These are phyloP conservation scores for Carpatolechia fugitivella DNA, from an alignment of 2,888 invertebrate genomes.

Conservation along the genomic window DNA sequence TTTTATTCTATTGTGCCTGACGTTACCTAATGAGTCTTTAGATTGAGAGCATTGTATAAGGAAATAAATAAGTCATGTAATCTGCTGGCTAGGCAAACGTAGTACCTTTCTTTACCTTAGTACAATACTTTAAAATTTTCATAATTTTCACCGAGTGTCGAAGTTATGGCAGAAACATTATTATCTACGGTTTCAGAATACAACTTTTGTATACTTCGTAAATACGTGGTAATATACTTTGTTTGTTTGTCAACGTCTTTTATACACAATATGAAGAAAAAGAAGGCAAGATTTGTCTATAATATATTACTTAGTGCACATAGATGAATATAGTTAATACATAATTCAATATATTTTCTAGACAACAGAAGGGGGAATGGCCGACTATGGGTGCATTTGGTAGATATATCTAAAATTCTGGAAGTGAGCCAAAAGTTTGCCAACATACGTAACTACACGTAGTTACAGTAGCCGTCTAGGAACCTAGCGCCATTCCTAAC, in stretches of 20 bases:
- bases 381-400: slow-evolving; percentile 48
- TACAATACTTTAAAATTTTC: no score
- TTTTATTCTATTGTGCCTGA: slow-evolving; percentile 13
- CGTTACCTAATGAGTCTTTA: neutral
- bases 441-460: slow-evolving; percentile 28
- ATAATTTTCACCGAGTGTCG: no score
- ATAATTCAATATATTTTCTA: slow-evolving; percentile 48
- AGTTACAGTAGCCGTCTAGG: slow-evolving; percentile 3
- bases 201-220: no score
- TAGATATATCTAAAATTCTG: slow-evolving; percentile 45
- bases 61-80: neutral
- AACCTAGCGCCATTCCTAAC: neutral
- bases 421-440: slow-evolving; percentile 55
- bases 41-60: neutral
- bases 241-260: no score
- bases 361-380: slow-evolving; percentile 54
- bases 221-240: no score
- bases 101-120: no score
- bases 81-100: no score
- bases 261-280: no score
- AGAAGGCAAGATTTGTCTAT: no score
- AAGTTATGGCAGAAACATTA: no score
- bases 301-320: no score
- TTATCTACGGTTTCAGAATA: no score
- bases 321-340: slow-evolving; percentile 38